Evolutionary conservation across 2,888 invertebrate species (phyloP).

Genomic region (Ectemnius cavifrons): DNA sequence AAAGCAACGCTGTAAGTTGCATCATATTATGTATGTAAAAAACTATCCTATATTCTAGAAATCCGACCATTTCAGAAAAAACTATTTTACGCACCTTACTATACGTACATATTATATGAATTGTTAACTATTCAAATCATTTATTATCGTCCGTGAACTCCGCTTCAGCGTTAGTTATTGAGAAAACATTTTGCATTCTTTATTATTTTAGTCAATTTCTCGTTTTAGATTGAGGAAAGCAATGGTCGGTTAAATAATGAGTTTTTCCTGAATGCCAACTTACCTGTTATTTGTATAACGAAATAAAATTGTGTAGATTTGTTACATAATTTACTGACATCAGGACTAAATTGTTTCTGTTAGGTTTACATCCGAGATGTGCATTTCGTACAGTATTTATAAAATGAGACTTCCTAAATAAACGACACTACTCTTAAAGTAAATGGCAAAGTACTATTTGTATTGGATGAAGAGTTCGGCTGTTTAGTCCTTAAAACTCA

Average conservation of each 20-base stretch:
- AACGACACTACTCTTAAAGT: constrained; percentile 44
- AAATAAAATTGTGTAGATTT: constrained; percentile 26
- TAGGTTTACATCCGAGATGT: constrained; percentile 35
- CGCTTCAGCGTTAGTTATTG: neutral
- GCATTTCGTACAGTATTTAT: constrained; percentile 49
- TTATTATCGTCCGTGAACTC: neutral
- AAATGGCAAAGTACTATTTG: constrained; percentile 38
- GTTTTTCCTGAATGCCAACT: constrained; percentile 8
- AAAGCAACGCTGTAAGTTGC: constrained; percentile 38
- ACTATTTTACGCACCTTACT: neutral
- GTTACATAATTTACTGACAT: constrained; percentile 23
- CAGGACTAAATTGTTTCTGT: constrained; percentile 29
- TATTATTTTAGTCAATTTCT: too few relatives aligned
- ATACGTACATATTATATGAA: neutral
- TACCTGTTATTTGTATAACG: constrained; percentile 21
- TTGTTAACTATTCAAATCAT: neutral
- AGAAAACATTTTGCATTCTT: neutral
- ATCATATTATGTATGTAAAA: constrained; percentile 28
- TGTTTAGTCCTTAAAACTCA: constrained; percentile 31
- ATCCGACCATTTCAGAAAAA: neutral
- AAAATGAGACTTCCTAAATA: constrained; percentile 47
- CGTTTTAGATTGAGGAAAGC: neutral
- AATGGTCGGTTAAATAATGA: neutral
- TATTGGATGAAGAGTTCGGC: constrained; percentile 28
- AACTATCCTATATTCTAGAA: constrained; percentile 21